Percentiles rank a stretch among this genome's conserved stretches.
phyloP scores from a whole-genome alignment of 2,888 invertebrate species.

The Maniola hyperantus region DNA sequence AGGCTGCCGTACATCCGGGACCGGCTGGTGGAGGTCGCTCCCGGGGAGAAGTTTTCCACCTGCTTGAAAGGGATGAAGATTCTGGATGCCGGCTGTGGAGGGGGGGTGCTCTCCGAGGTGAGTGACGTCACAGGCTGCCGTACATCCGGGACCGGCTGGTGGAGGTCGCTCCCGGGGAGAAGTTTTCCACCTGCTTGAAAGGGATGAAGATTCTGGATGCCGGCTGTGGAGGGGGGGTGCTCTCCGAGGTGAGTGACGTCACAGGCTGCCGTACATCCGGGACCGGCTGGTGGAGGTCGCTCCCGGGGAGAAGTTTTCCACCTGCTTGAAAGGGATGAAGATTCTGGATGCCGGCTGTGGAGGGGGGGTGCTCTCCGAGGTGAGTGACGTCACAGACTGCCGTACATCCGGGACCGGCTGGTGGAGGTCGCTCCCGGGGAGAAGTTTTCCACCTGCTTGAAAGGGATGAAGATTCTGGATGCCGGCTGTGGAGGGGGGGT shows the following conservation, averaged over 20 bases:
- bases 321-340: no score
- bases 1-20: no score
- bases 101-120: no score
- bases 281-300: no score
- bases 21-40: no score
- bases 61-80: no score
- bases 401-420: constrained; percentile 88
- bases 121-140: constrained; percentile 79
- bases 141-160: constrained; percentile 88
- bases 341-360: no score
- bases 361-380: no score
- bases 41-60: no score
- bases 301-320: no score
- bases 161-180: constrained; percentile 63
- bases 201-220: constrained; percentile 90
- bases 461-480: constrained; percentile 88
- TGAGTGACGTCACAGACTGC: constrained; percentile 74
- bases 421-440: constrained; percentile 68
- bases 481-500: constrained; percentile 97
- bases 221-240: constrained; percentile 95
- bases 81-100: no score
- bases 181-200: constrained; percentile 82
- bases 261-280: no score
- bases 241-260: constrained; percentile 83
- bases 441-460: constrained; percentile 81